Base-by-base conservation (phyloP, 1,140 invertebrate genomes). In the Acromyrmex echinatior region DNA sequence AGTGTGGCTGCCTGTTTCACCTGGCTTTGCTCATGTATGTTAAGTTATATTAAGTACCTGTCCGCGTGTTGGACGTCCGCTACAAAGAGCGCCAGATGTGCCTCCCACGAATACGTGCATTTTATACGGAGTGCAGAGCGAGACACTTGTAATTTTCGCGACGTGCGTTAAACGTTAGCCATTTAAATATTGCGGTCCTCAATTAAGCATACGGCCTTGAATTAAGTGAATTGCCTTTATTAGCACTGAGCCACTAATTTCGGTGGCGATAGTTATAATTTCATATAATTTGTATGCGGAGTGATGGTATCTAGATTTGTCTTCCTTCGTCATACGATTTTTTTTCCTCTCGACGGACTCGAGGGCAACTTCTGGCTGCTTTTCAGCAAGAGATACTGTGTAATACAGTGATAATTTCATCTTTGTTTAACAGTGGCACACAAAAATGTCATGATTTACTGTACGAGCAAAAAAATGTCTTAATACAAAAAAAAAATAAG, bases 161-260 rank as follows among this genome's bases (percentile, higher is more conserved):
- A 25, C n/a, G 25, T 21, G 31, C 18, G 58, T 62, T 62, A 51
- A 74, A 74, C 31, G 70, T 18, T 12, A 21, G 21, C 53, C 56
- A 76, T 62, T 84, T 76, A 74, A 84, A 76, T 62, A 76, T 58
- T 18, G 65, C 63, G 35, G 35, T 16, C 39, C 18, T 65, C 35
- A 31, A 78, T 77, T 77, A 77, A 77, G 35, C 31, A 10, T 45
- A 66, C 60, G 25, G 62, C 31, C 6, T 45, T 31, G 68, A 74
- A 84, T 84, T 62, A 74, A 74, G 56, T 35, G 62, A 76, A 76
- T 68, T 21, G 70, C 53, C 45, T 49, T 84, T 62, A 84, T 84
- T 74, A 74, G 28, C 35, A 21, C 3, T 3, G 25, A 74, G 56
- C 31, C 70, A 25, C 25, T 84, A 62, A 84, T 84, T 60, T 74